Base-by-base conservation (phyloP, 2,113 vertebrate species). In the Lamprologus speciosus region DNA sequence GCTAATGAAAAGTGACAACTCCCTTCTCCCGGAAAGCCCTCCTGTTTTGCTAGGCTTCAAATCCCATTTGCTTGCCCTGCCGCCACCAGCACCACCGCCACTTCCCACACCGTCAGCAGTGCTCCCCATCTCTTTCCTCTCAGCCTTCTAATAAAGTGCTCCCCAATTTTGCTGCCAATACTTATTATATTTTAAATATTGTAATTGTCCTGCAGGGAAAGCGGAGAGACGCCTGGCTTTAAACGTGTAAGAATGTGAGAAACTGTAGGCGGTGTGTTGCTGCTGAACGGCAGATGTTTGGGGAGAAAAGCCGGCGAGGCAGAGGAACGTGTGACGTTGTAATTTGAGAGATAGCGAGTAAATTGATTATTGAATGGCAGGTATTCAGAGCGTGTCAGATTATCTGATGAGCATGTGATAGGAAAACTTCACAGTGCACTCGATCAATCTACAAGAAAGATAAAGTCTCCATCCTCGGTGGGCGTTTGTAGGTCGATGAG, bases 1-100 rank as follows among this genome's bases (percentile, higher is more conserved):
- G 40, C 92, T 92, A 93, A 94, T 93, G 83, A 79, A 93, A 93
- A 92, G 89, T 89, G 92, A 90, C 93, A 92, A 87, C 88, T 90
- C 81, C 70, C 84, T 81, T 92, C 87, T 90, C 91, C 86, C 80
- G 1, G 81, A 88, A 88, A 92, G 89, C 75, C 82, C 75, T 83
- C 82, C 92, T 87, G 85, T 84, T 92, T 93, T 87, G 86, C 87
- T 91, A 70, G 79, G 79, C 87, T 92, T 93, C 89, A 92, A 92
- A 91, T 92, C 92, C 81, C 55, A 92, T 92, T 92, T 88, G 87
- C 85, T 81, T 47, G 11, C 37, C 78, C 21, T 47, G 11, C 81
- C 10, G 33, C 31, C 47, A 3, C 73, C 63, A 2, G 50, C 68
- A 5, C 2, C 70, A 17, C 63, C 57, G 14, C 16, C 58, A n/a